Percentiles rank a stretch among this genome's conserved stretches.
Conservation (phyloP, 1,140 invertebrate genomes). For the Lepidurus couesii region DNA sequence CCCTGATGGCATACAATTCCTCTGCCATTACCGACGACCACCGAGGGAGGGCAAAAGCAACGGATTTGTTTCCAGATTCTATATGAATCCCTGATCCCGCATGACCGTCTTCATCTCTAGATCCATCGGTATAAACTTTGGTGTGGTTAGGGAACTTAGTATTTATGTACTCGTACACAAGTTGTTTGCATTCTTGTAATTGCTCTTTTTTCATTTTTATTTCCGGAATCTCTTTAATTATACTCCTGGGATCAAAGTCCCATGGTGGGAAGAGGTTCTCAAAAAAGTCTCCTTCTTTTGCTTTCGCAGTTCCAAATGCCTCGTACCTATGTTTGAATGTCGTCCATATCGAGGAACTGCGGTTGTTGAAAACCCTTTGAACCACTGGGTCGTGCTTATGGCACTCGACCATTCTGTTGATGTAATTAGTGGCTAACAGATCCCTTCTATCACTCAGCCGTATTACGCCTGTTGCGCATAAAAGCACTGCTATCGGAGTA, state of each 20-base stretch:
- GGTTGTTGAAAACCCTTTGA: neutral
- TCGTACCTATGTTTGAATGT: neutral
- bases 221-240: neutral
- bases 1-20: neutral
- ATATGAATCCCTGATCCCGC: neutral
- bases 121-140: neutral
- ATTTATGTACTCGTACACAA: neutral
- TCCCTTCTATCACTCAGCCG: neutral
- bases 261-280: neutral
- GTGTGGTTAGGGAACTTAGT: neutral
- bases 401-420: neutral
- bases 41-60: neutral
- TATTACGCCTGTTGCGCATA: neutral
- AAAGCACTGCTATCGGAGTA: neutral
- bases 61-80: neutral
- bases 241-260: neutral
- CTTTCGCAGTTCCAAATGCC: neutral
- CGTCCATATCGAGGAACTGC: neutral
- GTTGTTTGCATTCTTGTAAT: neutral
- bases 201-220: neutral
- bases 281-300: neutral
- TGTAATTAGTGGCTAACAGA: neutral
- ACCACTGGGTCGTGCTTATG: neutral
- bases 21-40: neutral
- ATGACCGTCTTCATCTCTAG: neutral